phyloP scores from a whole-genome alignment of 30 jellyfish, hydroid and myxozoan genomes.

The Aurelia coerulea region DNA sequence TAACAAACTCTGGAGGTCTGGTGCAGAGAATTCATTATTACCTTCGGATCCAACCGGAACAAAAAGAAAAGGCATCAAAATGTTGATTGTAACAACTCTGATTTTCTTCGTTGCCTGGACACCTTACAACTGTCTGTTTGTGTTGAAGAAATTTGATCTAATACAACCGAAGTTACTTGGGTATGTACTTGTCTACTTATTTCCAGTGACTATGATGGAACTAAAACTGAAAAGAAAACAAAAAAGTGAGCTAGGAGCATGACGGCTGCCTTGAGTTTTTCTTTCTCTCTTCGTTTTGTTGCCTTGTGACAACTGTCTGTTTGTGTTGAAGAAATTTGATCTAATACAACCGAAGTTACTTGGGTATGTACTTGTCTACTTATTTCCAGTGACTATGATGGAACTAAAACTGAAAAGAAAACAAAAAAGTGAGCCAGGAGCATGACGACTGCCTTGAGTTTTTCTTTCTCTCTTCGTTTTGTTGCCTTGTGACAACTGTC shows the following conservation, averaged over 20 bases:
- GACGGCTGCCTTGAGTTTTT: not conserved
- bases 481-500: too few relatives aligned
- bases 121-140: conserved; percentile 57
- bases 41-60: conserved; percentile 61
- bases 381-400: too few relatives aligned
- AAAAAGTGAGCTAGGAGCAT: not conserved
- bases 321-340: conserved; percentile 49
- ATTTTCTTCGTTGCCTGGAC: conserved; percentile 68
- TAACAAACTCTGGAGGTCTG: conserved; percentile 49
- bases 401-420: too few relatives aligned
- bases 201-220: too few relatives aligned
- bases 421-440: too few relatives aligned
- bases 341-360: conserved; percentile 22
- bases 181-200: conserved; percentile 12
- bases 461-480: too few relatives aligned
- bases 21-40: not conserved
- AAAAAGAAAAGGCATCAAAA: conserved; percentile 39
- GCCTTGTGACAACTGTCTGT: conserved; percentile 60
- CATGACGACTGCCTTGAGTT: too few relatives aligned
- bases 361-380: conserved; percentile 37
- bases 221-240: not conserved
- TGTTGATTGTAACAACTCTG: conserved; percentile 56
- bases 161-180: conserved; percentile 47
- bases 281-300: not conserved
- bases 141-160: conserved; percentile 46